phyloP scores from a whole-genome alignment of 2,797 vertebrate genomes.

The Sebastes minor region DNA sequence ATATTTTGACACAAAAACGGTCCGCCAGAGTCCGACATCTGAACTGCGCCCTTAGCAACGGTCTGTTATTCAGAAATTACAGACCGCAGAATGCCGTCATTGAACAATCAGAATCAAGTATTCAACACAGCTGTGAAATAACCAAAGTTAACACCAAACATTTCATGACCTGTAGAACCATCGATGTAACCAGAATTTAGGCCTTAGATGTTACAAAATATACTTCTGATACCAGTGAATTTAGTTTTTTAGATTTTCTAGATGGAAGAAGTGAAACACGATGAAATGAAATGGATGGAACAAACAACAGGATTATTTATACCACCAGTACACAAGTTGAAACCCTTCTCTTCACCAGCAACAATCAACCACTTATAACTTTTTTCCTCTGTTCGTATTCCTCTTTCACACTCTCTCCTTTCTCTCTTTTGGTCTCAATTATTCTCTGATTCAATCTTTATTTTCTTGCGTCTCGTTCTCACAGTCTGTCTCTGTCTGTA shows the following conservation, averaged over 20 bases:
- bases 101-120: too few species aligned
- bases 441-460: background rate
- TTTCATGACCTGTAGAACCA: too few species aligned
- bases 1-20: too few species aligned
- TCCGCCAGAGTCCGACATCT: too few species aligned
- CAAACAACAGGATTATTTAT: background rate
- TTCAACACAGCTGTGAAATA: too few species aligned
- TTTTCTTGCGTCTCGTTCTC: background rate
- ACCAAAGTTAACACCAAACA: too few species aligned
- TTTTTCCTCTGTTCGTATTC: background rate
- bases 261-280: accelerated
- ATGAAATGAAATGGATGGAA: background rate
- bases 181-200: too few species aligned
- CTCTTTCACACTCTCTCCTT: background rate
- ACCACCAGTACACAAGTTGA: background rate
- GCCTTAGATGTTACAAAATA: too few species aligned
- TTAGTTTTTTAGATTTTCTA: too few species aligned
- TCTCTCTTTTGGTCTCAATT: background rate
- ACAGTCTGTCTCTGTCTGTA: background rate
- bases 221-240: too few species aligned
- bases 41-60: too few species aligned
- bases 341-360: background rate
- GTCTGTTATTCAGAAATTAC: accelerated
- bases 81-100: accelerated
- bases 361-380: background rate